phyloP scores from a whole-genome alignment of 2,113 vertebrate genomes.

The Alosa alosa region DNA sequence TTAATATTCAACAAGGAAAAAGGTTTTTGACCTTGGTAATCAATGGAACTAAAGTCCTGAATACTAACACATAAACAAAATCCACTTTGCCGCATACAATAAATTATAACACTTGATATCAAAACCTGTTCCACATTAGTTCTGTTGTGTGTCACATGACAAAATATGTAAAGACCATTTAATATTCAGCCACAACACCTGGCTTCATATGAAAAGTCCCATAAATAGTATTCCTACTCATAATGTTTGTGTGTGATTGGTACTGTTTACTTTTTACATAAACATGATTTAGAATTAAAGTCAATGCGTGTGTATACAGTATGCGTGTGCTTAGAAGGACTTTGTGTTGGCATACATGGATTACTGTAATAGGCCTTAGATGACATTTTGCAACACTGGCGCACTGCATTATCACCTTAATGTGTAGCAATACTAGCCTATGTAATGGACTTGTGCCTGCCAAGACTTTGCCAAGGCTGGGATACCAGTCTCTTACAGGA shows the following conservation, averaged over 20 bases:
- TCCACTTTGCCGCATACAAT: not conserved
- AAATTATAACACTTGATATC: not conserved
- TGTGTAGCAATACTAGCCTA: conserved; percentile 3
- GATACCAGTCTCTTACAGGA: not conserved
- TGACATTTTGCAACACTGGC: not conserved
- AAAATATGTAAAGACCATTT: conserved; percentile 20
- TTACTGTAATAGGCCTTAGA: not conserved
- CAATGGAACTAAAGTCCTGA: not conserved
- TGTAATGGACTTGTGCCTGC: not conserved
- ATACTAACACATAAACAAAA: conserved; percentile 5
- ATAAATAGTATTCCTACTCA: conserved; percentile 10
- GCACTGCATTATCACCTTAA: not conserved
- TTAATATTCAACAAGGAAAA: conserved; percentile 9
- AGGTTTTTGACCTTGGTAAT: not conserved
- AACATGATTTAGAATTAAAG: not conserved
- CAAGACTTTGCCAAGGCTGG: not conserved
- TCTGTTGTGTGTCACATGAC: conserved; percentile 7
- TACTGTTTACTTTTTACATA: not conserved
- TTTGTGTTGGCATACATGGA: conserved; percentile 6
- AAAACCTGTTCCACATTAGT: not conserved
- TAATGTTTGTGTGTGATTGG: conserved; percentile 11
- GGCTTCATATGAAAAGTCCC: conserved; percentile 15
- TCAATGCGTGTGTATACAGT: not conserved
- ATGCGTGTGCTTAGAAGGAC: not conserved
- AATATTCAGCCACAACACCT: conserved; percentile 17